These are phyloP conservation scores for Invenusta paracnida DNA, from an alignment of 2,888 invertebrate genomes.

Conservation along the genomic window DNA sequence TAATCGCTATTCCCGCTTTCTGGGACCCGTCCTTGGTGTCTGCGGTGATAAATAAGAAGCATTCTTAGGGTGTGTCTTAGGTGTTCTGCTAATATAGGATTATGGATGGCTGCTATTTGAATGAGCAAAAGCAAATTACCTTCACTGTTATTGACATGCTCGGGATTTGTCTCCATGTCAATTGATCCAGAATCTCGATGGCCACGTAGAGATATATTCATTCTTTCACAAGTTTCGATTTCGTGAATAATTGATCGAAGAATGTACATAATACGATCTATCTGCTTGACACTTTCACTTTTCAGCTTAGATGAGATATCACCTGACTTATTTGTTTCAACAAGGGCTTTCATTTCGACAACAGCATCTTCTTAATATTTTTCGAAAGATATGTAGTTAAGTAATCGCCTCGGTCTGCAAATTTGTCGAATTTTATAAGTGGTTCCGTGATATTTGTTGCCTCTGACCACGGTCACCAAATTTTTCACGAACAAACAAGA, in stretches of 20 bases:
- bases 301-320: neutral
- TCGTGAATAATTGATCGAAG: neutral
- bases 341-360: neutral
- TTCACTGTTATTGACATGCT: neutral
- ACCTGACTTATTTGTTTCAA: neutral
- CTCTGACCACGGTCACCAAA: too few relatives aligned
- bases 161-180: neutral
- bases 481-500: too few relatives aligned
- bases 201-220: neutral
- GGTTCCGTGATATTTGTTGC: too few relatives aligned
- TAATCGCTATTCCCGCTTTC: too few relatives aligned
- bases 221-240: neutral
- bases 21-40: too few relatives aligned
- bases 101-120: neutral
- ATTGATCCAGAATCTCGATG: neutral
- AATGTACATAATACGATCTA: neutral
- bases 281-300: neutral
- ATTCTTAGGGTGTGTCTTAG: too few relatives aligned
- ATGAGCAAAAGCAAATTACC: neutral
- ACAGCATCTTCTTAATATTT: neutral
- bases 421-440: too few relatives aligned
- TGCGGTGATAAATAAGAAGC: too few relatives aligned
- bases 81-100: neutral
- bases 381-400: too few relatives aligned
- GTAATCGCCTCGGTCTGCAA: too few relatives aligned